Conservation (phyloP, 2,797 vertebrate genomes). For the Argya squamiceps region DNA sequence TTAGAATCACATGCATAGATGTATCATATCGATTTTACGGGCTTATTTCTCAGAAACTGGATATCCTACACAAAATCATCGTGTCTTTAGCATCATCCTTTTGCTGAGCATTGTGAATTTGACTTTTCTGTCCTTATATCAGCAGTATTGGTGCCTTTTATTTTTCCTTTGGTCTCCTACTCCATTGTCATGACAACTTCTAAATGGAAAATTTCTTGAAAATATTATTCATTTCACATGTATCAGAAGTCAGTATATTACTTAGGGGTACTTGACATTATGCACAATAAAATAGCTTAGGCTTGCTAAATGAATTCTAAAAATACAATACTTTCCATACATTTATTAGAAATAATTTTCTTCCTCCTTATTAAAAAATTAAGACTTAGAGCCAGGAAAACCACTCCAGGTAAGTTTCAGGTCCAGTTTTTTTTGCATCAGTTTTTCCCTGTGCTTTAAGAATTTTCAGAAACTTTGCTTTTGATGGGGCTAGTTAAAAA, state of each 20-base stretch:
- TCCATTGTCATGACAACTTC: background rate
- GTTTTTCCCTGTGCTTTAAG: background rate
- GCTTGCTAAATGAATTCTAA: background rate
- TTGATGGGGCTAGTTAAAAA: background rate
- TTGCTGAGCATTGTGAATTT: background rate
- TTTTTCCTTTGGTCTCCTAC: background rate
- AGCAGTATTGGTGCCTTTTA: background rate
- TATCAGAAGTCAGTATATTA: background rate
- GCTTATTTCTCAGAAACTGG: background rate
- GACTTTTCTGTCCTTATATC: background rate
- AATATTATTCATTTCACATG: background rate
- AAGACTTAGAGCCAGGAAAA: background rate
- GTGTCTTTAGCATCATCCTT: background rate
- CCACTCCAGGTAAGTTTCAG: background rate
- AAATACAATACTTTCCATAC: background rate
- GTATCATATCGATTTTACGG: background rate
- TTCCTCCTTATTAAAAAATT: background rate
- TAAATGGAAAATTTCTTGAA: background rate
- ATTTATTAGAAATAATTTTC: background rate
- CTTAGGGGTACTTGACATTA: background rate
- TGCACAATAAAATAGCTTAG: background rate
- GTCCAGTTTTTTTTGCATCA: fast-evolving
- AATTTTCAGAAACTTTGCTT: background rate
- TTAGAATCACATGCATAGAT: background rate
- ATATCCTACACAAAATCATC: background rate